Percentiles rank a stretch among this genome's conserved stretches.
Conservation (phyloP, 2,113 vertebrate genomes). For the Gavialis gangeticus region DNA sequence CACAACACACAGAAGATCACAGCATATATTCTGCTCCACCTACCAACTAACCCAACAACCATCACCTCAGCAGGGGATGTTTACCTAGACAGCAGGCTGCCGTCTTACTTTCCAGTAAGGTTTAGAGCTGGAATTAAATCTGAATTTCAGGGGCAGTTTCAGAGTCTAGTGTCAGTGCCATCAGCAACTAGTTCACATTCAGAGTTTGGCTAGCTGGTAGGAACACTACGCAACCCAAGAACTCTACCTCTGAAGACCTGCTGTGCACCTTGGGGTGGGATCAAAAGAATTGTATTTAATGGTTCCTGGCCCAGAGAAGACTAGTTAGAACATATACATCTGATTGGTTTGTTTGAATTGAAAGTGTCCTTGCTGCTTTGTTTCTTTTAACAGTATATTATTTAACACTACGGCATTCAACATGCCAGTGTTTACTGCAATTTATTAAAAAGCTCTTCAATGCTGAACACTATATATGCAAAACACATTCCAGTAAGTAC, state of each 20-base stretch:
- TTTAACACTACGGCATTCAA: neutral
- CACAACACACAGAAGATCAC: neutral
- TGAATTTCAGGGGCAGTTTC: neutral
- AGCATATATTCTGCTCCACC: neutral
- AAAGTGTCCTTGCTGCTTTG: neutral
- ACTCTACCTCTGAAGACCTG: neutral
- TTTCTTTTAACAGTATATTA: neutral
- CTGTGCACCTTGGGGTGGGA: neutral
- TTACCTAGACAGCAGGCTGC: neutral
- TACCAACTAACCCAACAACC: neutral
- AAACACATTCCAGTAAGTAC: neutral
- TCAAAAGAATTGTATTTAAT: neutral
- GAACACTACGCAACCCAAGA: accelerated
- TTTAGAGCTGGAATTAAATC: neutral
- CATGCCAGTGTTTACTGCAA: neutral
- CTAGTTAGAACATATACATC: too few species aligned
- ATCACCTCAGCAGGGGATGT: neutral
- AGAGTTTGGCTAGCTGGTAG: neutral
- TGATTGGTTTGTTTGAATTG: neutral
- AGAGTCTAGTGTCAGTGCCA: accelerated
- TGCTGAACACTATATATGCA: neutral
- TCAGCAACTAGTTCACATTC: neutral
- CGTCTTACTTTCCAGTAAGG: neutral
- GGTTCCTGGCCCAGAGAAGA: neutral
- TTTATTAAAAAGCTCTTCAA: neutral